Conservation (phyloP, 64 coral and sea anemone genomes). For the Orbicella faveolata region DNA sequence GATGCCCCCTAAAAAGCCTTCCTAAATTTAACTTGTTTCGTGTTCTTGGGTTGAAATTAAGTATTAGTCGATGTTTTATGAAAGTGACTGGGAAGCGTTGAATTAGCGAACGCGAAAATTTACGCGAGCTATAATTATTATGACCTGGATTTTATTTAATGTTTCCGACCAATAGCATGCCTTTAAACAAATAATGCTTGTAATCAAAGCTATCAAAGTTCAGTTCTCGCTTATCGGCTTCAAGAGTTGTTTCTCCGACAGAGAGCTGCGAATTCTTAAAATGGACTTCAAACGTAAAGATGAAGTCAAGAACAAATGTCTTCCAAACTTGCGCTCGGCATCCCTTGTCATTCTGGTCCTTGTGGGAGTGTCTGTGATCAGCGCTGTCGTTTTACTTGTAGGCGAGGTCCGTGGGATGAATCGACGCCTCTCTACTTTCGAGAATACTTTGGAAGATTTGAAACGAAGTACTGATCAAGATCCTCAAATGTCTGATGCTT, state of each 20-base stretch:
- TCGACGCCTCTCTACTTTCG: background rate
- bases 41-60: too few relatives aligned
- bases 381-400: background rate
- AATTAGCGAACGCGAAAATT: slow-evolving; percentile 12
- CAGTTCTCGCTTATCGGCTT: background rate
- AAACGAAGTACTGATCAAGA: background rate
- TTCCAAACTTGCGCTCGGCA: background rate
- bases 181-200: too few relatives aligned
- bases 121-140: background rate
- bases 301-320: background rate
- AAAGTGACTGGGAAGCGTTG: background rate
- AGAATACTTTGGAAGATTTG: background rate
- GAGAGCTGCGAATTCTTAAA: background rate
- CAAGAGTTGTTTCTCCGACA: background rate
- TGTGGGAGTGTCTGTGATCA: background rate
- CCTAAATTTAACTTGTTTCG: too few relatives aligned
- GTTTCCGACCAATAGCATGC: too few relatives aligned
- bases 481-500: background rate
- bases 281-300: background rate
- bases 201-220: background rate
- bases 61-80: too few relatives aligned
- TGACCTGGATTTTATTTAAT: too few relatives aligned
- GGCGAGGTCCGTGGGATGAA: background rate
- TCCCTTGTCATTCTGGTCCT: background rate
- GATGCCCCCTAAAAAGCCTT: too few relatives aligned